phyloP scores from a whole-genome alignment of 2,797 vertebrate genomes.

The Myripristis jacobus region DNA sequence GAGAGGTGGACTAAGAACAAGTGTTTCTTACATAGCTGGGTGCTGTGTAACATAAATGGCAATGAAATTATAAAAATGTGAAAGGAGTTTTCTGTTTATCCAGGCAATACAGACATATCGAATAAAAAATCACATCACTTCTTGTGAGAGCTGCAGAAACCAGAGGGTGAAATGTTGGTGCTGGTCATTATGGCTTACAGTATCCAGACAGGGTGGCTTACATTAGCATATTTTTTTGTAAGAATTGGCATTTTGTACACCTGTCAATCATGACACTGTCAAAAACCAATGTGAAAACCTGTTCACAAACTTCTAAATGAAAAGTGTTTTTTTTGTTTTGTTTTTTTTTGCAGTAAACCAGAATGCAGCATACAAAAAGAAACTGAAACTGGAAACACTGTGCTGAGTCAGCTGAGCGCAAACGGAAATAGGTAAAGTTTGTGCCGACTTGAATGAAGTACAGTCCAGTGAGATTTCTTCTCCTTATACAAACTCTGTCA shows the following conservation, averaged over 20 bases:
- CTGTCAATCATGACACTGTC: constrained; percentile 1
- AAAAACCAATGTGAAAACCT: constrained; percentile 23
- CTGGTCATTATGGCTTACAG: constrained; percentile 1
- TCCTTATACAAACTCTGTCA: constrained; percentile 21
- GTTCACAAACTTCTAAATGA: constrained; percentile 46
- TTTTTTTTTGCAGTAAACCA: constrained; percentile 47
- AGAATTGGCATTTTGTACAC: constrained; percentile 16
- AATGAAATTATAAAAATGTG: constrained; percentile 24
- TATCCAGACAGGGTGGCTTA: constrained; percentile 9
- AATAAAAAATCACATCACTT: constrained; percentile 8
- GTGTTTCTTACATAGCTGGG: constrained; percentile 18
- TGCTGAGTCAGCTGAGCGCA: not conserved
- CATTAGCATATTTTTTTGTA: constrained; percentile 6
- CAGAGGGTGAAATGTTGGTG: not conserved
- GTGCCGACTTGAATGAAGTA: constrained; percentile 35
- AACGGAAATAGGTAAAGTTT: constrained; percentile 12
- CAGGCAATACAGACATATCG: constrained; percentile 29
- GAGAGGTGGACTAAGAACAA: constrained; percentile 34
- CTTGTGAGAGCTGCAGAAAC: constrained; percentile 4
- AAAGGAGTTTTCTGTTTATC: not conserved
- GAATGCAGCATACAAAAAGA: constrained; percentile 58
- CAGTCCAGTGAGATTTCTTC: constrained; percentile 29
- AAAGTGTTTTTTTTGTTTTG: too few relatives aligned
- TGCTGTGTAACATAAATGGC: constrained; percentile 9
- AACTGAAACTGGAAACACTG: constrained; percentile 31